Evolutionary conservation across 1,140 invertebrate species (phyloP).

Genomic region (Radopholus similis): DNA sequence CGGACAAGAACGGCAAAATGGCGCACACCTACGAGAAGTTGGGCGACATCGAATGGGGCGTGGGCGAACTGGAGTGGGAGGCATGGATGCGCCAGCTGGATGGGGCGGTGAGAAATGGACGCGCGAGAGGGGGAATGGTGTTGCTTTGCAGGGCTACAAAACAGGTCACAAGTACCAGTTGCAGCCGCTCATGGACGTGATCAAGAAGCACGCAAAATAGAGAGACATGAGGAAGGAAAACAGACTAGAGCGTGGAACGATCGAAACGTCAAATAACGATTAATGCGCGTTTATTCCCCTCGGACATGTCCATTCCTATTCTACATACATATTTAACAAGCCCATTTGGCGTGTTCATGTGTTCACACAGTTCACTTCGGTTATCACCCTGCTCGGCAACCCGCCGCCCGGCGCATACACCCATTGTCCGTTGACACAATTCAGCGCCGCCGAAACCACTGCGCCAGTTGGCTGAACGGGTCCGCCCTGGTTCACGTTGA

Average conservation of each 20-base stretch:
- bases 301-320: neutral
- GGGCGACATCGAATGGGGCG: conserved; percentile 64
- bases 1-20: conserved; percentile 66
- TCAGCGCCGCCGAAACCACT: too few relatives aligned
- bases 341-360: neutral
- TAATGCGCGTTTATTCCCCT: neutral
- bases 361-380: too few relatives aligned
- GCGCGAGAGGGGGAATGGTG: neutral
- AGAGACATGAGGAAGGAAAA: neutral
- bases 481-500: too few relatives aligned
- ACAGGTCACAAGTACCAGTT: conserved; percentile 93
- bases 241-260: neutral
- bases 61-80: conserved; percentile 82
- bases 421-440: too few relatives aligned
- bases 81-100: conserved; percentile 95
- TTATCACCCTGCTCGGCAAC: too few relatives aligned
- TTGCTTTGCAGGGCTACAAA: conserved; percentile 74
- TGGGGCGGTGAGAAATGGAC: conserved; percentile 73
- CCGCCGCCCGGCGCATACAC: too few relatives aligned
- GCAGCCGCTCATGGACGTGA: conserved; percentile 71
- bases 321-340: neutral
- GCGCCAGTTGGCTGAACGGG: too few relatives aligned
- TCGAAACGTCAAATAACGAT: neutral
- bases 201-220: conserved; percentile 11
- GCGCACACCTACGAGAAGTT: conserved; percentile 65